Evolutionary conservation across 2,888 invertebrate genomes (phyloP), one percentile per base, ranked within the genome.

Genomic region (Stegana nigrithorax): DNA sequence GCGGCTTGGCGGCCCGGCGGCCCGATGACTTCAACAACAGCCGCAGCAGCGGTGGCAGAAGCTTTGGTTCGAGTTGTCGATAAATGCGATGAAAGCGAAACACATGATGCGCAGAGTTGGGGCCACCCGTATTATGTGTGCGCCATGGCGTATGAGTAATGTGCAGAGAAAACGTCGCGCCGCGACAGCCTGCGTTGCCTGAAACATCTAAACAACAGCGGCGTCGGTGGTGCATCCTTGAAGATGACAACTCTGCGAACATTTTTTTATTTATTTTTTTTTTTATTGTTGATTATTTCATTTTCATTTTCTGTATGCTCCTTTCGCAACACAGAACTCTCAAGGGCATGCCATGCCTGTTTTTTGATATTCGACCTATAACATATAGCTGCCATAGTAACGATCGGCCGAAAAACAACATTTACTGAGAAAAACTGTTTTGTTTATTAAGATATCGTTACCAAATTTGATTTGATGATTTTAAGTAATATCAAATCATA

Each of bases 331-430:
- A n/a, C n/a, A n/a, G n/a, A n/a, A n/a, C 59, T 67, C 75, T 74
- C 79, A 78, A 75, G 75, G 75, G 75, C 79, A 73, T 50, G 59
- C 62, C 44, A 55, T 6, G 29, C 10, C 29, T 42, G 42, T 2
- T 6, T n/a, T n/a, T n/a, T n/a, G n/a, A n/a, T n/a, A n/a, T n/a
- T n/a, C n/a, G n/a, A n/a, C n/a, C n/a, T n/a, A n/a, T n/a, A n/a
- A n/a, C n/a, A n/a, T n/a, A n/a, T n/a, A n/a, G n/a, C n/a, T n/a
- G n/a, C n/a, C n/a, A n/a, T n/a, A n/a, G n/a, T n/a, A n/a, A n/a
- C n/a, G n/a, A n/a, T n/a, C n/a, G n/a, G n/a, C n/a, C n/a, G n/a
- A n/a, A n/a, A n/a, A n/a, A n/a, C n/a, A n/a, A n/a, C n/a, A n/a
- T n/a, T n/a, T n/a, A n/a, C n/a, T n/a, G n/a, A n/a, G n/a, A n/a